These are phyloP conservation scores for Cordylochernes scorpioides DNA, from an alignment of 2,888 invertebrate genomes.

Conservation along the genomic window DNA sequence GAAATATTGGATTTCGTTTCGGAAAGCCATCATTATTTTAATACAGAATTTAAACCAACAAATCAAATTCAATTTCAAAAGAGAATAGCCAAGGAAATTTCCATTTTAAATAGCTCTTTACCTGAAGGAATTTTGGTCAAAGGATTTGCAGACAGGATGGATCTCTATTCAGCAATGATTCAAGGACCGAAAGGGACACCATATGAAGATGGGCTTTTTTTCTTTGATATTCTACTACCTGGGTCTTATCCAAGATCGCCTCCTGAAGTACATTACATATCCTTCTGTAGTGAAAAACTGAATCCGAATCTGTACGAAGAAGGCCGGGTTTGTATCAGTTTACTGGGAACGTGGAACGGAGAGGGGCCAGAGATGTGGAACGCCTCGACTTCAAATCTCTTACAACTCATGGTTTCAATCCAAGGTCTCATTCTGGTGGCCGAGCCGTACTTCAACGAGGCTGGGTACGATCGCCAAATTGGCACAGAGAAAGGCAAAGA, in stretches of 20 bases:
- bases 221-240: constrained; percentile 81
- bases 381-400: constrained; percentile 43
- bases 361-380: constrained; percentile 76
- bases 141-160: constrained; percentile 69
- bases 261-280: constrained; percentile 67
- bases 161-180: constrained; percentile 70
- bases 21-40: too few species aligned
- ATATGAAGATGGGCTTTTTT: constrained; percentile 74
- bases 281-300: constrained; percentile 63
- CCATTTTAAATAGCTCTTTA: too few species aligned
- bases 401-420: constrained; percentile 79
- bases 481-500: constrained; percentile 69
- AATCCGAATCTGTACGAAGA: constrained; percentile 91
- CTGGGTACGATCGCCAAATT: constrained; percentile 82
- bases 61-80: too few species aligned
- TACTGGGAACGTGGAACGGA: constrained; percentile 87
- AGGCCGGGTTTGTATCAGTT: constrained; percentile 67
- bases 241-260: constrained; percentile 65
- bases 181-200: constrained; percentile 70
- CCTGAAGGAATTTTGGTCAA: constrained; percentile 67
- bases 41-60: too few species aligned
- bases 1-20: too few species aligned
- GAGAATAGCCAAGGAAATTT: too few species aligned
- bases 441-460: too few species aligned
- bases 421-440: constrained; percentile 69